Evolutionary conservation across 1,140 invertebrate species (phyloP).

Genomic region (Mylabris phalerata): DNA sequence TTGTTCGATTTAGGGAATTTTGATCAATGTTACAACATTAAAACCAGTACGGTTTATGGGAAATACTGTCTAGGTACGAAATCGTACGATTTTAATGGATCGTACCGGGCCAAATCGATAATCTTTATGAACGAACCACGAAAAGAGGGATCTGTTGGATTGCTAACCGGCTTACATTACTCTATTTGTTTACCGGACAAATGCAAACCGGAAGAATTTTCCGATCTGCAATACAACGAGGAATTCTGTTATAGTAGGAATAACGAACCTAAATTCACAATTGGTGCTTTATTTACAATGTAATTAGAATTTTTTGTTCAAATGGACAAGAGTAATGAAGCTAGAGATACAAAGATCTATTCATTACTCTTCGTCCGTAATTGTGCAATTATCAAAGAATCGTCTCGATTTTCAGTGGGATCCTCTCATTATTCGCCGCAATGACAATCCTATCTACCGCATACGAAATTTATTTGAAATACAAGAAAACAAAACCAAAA

Average conservation of each 20-base stretch:
- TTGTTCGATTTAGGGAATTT: constrained; percentile 1
- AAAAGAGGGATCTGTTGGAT: background rate
- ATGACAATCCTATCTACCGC: no score
- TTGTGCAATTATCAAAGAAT: no score
- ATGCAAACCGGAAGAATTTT: background rate
- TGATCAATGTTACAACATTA: constrained; percentile 4
- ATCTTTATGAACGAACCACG: background rate
- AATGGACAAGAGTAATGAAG: background rate
- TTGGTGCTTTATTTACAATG: constrained; percentile 13
- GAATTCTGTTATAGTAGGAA: constrained; percentile 11
- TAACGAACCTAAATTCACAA: background rate
- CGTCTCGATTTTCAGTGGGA: no score
- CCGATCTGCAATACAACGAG: background rate
- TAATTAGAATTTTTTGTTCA: background rate
- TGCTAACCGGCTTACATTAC: no score
- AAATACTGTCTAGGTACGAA: background rate
- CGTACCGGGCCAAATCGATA: background rate
- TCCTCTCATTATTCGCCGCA: no score
- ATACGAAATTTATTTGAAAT: no score
- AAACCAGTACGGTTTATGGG: background rate
- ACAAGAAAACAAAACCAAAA: constrained; percentile 14
- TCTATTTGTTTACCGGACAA: constrained; percentile 4
- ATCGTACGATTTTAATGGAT: background rate
- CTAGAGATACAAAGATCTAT: no score
- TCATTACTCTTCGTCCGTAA: no score